phyloP scores from a whole-genome alignment of 1,140 invertebrate genomes.

The Bombus affinis region DNA sequence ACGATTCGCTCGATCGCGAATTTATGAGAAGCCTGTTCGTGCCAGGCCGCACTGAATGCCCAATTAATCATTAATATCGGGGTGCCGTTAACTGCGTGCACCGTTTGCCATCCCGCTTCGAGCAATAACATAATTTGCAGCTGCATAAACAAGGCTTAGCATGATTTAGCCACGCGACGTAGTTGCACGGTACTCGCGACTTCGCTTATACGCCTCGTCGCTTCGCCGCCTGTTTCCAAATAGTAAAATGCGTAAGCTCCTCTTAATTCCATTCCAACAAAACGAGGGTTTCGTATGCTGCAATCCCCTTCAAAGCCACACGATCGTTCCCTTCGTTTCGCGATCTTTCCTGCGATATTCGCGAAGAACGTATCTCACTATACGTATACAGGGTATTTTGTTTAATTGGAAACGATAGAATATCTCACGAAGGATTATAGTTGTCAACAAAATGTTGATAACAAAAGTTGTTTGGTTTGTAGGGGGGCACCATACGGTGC shows the following conservation, averaged over 20 bases:
- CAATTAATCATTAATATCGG: conserved; percentile 30
- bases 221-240: not conserved
- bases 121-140: conserved; percentile 33
- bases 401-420: too few species aligned
- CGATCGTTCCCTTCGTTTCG: not conserved
- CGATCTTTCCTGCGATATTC: not conserved
- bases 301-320: not conserved
- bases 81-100: not conserved
- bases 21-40: not conserved
- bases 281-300: not conserved
- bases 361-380: too few species aligned
- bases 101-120: not conserved
- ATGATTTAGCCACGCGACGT: conserved; percentile 17
- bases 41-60: too few species aligned
- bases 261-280: conserved; percentile 24
- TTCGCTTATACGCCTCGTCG: conserved; percentile 16
- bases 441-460: too few species aligned
- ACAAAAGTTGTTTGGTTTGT: too few species aligned
- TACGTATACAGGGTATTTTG: too few species aligned
- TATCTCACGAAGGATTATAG: too few species aligned
- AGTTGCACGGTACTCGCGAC: not conserved
- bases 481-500: too few species aligned
- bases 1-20: not conserved
- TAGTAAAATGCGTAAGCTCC: conserved; percentile 30
- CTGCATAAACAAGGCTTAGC: conserved; percentile 38